Base-by-base conservation (phyloP, 2,797 vertebrate species). In the Oreonectes daqikongensis region DNA sequence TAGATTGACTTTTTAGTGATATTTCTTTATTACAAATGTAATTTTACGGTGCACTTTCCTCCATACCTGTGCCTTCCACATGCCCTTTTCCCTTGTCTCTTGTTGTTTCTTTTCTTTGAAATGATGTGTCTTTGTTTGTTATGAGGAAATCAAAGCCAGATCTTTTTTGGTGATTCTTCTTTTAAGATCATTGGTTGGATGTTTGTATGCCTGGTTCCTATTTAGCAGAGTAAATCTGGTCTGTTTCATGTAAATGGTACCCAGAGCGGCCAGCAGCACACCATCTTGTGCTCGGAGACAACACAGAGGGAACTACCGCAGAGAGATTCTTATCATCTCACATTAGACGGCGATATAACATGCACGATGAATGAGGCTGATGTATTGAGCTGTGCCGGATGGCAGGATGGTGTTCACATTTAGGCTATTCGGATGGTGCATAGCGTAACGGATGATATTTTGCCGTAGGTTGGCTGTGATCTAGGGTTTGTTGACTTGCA, bases 141-240 rank as follows among this genome's bases (percentile, higher is more conserved):
- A 85, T 71, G 73, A 85, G 84, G 84, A 91, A 91, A 89, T 89
- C 75, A 72, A 82, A 87, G 85, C 84, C 85, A 79, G 82, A 15
- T 82, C 7, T 76, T 86, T 50, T 59, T 63, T 87, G 77, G 75
- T 89, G 84, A 89, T 86, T 91, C 85, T 87, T 89, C 80, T 88
- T 90, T 86, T 84, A 81, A 86, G 86, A 89, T 87, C 89, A 86
- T 86, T 79, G 73, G 79, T 82, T 75, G 77, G 76, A 74, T 82
- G 79, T 87, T 85, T 82, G 68, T 79, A 78, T 81, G 85, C 18
- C 67, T 81, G 78, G 80, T 73, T 82, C 69, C 80, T 82, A 85
- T 84, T 82, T 84, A 87, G 82, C 68, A 73, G 77, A 79, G 57
- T 90, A 89, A 92, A 92, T 90, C 86, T 86, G 74, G 61, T 4